Evolutionary conservation across 2,113 vertebrate genomes (phyloP).

Genomic region (Eulemur macaco): DNA sequence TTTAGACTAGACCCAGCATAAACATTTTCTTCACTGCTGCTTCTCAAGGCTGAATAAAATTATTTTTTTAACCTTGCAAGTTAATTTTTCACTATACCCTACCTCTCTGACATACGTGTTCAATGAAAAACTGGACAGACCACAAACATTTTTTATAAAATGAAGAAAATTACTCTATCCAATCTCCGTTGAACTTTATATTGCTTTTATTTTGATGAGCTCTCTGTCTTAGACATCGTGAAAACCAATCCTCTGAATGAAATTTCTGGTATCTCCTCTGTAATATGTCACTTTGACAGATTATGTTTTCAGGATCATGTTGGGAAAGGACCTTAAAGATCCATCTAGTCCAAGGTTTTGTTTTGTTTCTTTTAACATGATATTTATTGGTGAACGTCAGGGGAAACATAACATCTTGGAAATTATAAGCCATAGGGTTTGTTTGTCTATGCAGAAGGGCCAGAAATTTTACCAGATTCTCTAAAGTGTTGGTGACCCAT

Average conservation of each 20-base stretch:
- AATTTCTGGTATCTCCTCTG: background rate
- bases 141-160: background rate
- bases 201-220: background rate
- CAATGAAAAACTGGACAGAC: background rate
- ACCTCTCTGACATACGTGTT: background rate
- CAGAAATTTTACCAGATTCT: background rate
- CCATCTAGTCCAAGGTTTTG: background rate
- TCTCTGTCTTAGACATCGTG: background rate
- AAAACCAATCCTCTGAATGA: background rate
- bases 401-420: background rate
- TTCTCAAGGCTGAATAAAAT: background rate
- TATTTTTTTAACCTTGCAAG: background rate
- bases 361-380: background rate
- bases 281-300: conserved; percentile 5
- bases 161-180: background rate
- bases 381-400: background rate
- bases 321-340: background rate
- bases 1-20: background rate
- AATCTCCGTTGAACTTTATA: background rate
- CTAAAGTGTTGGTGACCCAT: background rate
- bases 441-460: background rate
- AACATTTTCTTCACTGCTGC: background rate
- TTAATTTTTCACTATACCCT: background rate
- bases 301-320: background rate
- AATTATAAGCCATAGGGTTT: background rate